phyloP scores from a whole-genome alignment of 2,113 vertebrate species.

The Riparia riparia region DNA sequence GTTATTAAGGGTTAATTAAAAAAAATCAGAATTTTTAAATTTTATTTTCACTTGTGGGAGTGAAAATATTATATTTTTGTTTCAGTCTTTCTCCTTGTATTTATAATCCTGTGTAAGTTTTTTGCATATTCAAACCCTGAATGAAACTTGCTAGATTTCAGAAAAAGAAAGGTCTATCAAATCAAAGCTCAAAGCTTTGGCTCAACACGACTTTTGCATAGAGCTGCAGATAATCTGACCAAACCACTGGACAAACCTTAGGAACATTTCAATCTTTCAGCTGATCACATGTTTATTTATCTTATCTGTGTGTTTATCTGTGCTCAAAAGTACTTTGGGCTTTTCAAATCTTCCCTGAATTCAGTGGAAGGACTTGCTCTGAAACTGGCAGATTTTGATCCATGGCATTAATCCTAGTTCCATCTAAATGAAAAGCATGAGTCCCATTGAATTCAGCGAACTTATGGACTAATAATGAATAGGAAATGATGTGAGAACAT shows the following conservation, averaged over 20 bases:
- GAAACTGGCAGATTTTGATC: background rate
- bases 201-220: conserved; percentile 46
- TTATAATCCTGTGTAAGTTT: conserved; percentile 47
- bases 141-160: conserved; percentile 42
- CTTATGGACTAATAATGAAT: background rate
- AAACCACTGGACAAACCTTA: background rate
- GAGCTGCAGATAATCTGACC: conserved; percentile 36
- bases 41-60: background rate
- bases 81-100: background rate
- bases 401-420: background rate
- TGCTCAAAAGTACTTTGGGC: background rate
- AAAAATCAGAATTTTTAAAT: background rate
- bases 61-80: conserved; percentile 6
- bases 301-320: background rate
- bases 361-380: background rate
- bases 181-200: conserved; percentile 55
- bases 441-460: background rate
- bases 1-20: background rate
- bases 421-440: background rate
- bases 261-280: conserved; percentile 1
- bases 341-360: conserved; percentile 1
- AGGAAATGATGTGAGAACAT: background rate
- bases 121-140: conserved; percentile 67
- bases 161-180: conserved; percentile 48
- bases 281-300: background rate